phyloP scores from a whole-genome alignment of 2,797 vertebrate species.

The Dromococcyx pavoninus region DNA sequence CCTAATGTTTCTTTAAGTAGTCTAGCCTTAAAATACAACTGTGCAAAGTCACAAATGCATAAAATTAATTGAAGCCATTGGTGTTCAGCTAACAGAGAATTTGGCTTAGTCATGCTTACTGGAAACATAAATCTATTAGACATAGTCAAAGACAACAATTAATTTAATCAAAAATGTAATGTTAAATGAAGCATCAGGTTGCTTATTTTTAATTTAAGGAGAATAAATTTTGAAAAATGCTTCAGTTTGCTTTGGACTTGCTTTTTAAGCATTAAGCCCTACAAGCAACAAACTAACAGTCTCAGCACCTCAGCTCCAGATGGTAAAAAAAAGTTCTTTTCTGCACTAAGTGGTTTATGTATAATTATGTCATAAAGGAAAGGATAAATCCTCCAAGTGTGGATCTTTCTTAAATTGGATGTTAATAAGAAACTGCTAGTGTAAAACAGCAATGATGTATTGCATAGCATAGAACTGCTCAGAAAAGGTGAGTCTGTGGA shows the following conservation, averaged over 20 bases:
- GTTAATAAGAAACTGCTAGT: constrained; percentile 6
- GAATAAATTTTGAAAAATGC: background rate
- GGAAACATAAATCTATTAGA: background rate
- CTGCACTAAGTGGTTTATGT: background rate
- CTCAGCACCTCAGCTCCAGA: background rate
- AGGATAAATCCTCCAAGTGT: background rate
- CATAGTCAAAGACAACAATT: background rate
- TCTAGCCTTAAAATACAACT: background rate
- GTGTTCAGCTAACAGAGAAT: background rate
- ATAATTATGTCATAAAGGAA: constrained; percentile 18
- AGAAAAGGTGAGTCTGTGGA: background rate
- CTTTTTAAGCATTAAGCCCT: background rate
- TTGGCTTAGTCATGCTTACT: background rate
- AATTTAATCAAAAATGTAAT: background rate
- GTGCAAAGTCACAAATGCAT: background rate
- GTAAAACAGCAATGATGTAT: background rate
- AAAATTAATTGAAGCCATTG: background rate
- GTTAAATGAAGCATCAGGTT: background rate
- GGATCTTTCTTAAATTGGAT: background rate
- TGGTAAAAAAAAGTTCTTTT: background rate
- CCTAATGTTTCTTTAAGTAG: background rate
- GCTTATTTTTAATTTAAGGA: background rate
- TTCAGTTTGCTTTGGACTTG: background rate
- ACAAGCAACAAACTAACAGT: background rate
- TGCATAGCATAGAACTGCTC: background rate